Base-by-base conservation (phyloP, 2,888 invertebrate genomes). In the Volucella inflata region DNA sequence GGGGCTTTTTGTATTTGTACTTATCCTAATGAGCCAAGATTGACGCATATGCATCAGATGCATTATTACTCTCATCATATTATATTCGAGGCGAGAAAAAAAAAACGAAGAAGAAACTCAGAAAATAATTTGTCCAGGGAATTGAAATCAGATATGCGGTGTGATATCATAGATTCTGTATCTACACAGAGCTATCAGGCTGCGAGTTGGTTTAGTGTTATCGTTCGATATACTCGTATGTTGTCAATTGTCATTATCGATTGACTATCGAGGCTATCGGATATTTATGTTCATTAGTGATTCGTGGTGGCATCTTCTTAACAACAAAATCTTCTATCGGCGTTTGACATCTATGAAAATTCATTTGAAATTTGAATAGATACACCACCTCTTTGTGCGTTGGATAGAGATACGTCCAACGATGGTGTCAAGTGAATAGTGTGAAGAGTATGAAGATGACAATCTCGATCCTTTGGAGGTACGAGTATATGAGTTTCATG, bases 291-390 rank as follows among this genome's bases (percentile, higher is more conserved):
- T 74, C 79, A 84, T 84, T 84, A 70, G 70, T 74, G 84, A 79
- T 71, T 84, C 84, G 84, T 76, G 79, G 84, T 84, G 84, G 84
- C 75, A 80, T 80, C 75, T 75, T 76, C 75, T 84, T 75, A 80
- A 75, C 71, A 80, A 70, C 53, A 67, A 55, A 75, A 51, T 70
- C 50, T 48, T 64, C 68, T 84, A 84, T 84, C 79, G 79, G n/a
- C 51, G 83, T 51, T 65, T 84, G 79, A 79, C 70, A 84, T 84
- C 83, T 83, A 68, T 30, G 68, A 74, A 72, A 42, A 84, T 79
- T 84, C 79, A 65, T 65, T 79, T 79, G 53, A 44, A 80, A 80
- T 84, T 80, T 80, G 75, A 80, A 64, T 75, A 44, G 67, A 44
- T 59, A 65, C 55, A 80, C 46, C 64, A 14, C 42, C 71, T 21